Evolutionary conservation across 2,797 vertebrate genomes (phyloP).

Genomic region (Gymnothorax javanicus): DNA sequence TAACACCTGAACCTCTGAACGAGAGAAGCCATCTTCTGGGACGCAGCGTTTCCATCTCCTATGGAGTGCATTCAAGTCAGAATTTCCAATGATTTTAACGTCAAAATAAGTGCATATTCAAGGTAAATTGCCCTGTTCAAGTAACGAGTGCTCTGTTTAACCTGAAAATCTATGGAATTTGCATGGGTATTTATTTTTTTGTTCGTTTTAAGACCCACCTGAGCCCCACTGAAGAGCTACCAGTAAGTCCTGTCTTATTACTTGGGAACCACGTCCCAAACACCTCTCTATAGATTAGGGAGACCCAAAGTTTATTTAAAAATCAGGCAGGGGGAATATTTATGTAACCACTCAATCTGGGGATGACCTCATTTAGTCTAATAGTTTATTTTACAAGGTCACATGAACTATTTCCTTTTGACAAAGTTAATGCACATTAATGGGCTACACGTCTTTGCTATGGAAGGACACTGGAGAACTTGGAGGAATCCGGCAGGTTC

Average conservation of each 20-base stretch:
- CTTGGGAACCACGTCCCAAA: neutral
- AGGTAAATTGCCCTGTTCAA: too few relatives aligned
- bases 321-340: neutral
- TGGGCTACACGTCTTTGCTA: too few relatives aligned
- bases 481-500: too few relatives aligned
- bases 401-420: too few relatives aligned
- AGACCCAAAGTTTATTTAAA: neutral
- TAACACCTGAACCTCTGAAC: neutral
- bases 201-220: neutral
- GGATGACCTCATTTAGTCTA: neutral
- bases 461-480: too few relatives aligned
- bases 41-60: too few relatives aligned
- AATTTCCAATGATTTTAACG: neutral
- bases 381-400: too few relatives aligned
- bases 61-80: neutral
- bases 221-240: neutral
- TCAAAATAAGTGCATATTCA: too few relatives aligned
- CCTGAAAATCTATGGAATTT: too few relatives aligned
- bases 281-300: neutral
- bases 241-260: neutral
- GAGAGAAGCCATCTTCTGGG: neutral
- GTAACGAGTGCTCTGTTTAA: too few relatives aligned
- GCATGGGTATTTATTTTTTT: neutral
- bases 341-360: neutral
- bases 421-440: too few relatives aligned